Evolutionary conservation across 2,888 invertebrate genomes (phyloP), one percentile per base, ranked within the genome.

Genomic region (Yponomeuta plumbellus): DNA sequence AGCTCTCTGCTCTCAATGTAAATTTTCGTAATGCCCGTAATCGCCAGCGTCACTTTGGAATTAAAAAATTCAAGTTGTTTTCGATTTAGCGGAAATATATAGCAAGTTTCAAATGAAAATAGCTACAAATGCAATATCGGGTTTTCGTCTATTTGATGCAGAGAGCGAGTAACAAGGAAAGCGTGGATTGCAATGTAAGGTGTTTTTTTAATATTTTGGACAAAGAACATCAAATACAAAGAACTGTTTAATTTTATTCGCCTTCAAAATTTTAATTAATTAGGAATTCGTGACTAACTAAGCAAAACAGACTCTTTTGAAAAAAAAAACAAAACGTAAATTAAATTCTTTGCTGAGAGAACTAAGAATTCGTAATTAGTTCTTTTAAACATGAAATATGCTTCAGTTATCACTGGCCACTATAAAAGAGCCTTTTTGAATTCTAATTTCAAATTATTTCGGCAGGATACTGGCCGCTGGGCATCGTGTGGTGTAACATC

Each of bases 401-500:
- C 44, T 11, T 34, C 34, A 34, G 6, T 34, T 34, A 34, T 34
- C 2, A 6, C 34, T 34, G 34, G 34, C 34, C 34, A 34, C 34
- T 34, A 34, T 34, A 8, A 34, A 34, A 8, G 4, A 34, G 8
- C 5, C 8, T 5, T 34, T 10, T 34, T 17, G 44, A 17, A 17
- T 52, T 52, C 44, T 52, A 52, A 52, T 13, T 52, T 52, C 17
- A 52, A 52, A 52, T 52, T 17, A 0, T 52, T 17, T 34, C 21
- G 88, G 11, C 92, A 98, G 98, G 98, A 70, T 96, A 96, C 84
- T 98, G 98, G 98, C 97, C 97, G 65, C 94, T 98, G 84, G 94
- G 98, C 66, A 94, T 97, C 75, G 94, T 95, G 71, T 98, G 98
- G 98, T 97, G 98, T 86, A 97, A 97, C 79, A 95, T 98, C 66